phyloP scores from a whole-genome alignment of 2,113 vertebrate species.

The Puffinus mauretanicus region DNA sequence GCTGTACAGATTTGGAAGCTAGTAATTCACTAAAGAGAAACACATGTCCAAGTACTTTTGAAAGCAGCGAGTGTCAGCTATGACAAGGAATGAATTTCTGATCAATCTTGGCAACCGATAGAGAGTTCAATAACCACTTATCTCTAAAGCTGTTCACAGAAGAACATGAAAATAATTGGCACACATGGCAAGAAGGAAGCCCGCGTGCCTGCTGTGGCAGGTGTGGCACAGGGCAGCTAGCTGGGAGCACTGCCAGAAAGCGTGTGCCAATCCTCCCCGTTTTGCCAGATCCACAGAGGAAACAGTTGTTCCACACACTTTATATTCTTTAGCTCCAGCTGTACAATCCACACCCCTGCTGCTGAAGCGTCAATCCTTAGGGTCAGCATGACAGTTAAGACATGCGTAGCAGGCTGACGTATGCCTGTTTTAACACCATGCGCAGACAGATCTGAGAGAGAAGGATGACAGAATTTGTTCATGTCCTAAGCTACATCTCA shows the following conservation, averaged over 20 bases:
- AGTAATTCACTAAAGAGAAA: background rate
- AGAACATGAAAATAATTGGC: background rate
- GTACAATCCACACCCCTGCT: fast-evolving
- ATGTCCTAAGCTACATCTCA: background rate
- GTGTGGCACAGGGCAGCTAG: background rate
- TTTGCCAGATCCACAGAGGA: background rate
- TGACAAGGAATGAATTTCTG: background rate
- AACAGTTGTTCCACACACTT: background rate
- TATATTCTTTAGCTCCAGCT: background rate
- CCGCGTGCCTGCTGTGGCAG: background rate
- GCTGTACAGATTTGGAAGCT: background rate
- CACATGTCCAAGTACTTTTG: background rate
- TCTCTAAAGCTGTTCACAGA: background rate
- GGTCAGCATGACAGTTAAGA: background rate
- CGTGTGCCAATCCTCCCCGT: fast-evolving
- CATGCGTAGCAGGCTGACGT: background rate
- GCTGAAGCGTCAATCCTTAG: background rate
- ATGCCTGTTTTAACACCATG: background rate
- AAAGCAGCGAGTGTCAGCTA: background rate
- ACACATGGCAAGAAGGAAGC: background rate
- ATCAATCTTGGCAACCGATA: background rate
- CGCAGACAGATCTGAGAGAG: background rate
- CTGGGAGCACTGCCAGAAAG: background rate
- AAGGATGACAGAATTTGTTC: background rate
- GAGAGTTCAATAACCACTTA: background rate